Conservation (phyloP, 2,888 invertebrate species). For the Pseudococcus longispinus region DNA sequence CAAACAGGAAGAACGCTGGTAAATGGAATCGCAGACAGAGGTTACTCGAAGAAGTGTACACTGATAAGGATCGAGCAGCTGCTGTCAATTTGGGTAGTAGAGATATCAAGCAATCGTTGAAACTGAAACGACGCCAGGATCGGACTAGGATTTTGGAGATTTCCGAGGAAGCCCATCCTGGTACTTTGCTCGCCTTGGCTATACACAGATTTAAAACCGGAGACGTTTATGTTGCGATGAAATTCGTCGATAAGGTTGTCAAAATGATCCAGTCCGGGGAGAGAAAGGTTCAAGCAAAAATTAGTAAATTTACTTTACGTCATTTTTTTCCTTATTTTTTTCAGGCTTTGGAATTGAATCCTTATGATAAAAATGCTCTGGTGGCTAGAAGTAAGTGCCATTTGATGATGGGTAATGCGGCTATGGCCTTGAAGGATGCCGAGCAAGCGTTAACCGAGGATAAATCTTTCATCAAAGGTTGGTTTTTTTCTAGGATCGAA, state of each 20-base stretch:
- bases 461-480: constrained; percentile 71
- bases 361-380: constrained; percentile 82
- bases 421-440: constrained; percentile 81
- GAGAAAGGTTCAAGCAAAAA: neutral
- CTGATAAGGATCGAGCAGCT: constrained; percentile 89
- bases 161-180: constrained; percentile 80
- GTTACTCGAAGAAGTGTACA: constrained; percentile 76
- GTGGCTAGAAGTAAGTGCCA: constrained; percentile 90
- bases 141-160: constrained; percentile 75
- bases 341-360: constrained; percentile 85
- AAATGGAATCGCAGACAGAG: constrained; percentile 58
- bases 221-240: constrained; percentile 74
- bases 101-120: constrained; percentile 85
- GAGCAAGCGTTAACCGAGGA: constrained; percentile 80
- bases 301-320: no score
- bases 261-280: neutral
- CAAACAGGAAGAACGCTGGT: constrained; percentile 48
- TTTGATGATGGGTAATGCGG: constrained; percentile 83
- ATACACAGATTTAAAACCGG: constrained; percentile 79
- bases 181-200: constrained; percentile 77
- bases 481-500: neutral
- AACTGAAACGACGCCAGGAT: constrained; percentile 80
- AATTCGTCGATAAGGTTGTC: constrained; percentile 81
- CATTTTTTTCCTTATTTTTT: neutral
- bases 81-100: constrained; percentile 85